phyloP scores from a whole-genome alignment of 2,888 invertebrate species.

The Priapulus caudatus region DNA sequence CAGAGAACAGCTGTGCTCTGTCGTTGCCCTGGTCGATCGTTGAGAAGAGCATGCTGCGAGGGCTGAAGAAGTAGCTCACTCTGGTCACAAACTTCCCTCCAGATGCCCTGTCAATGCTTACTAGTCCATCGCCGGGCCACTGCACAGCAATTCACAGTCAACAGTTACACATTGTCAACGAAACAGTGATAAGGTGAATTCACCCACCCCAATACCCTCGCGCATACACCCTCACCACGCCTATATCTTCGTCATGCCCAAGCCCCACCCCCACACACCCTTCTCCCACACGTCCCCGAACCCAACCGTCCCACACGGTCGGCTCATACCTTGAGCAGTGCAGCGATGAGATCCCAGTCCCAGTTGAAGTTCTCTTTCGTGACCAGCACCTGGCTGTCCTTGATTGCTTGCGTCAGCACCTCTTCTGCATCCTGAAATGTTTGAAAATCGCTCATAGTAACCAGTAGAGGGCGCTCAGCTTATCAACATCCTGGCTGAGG shows the following conservation, averaged over 20 bases:
- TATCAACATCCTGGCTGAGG: too few relatives aligned
- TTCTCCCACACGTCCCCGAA: too few relatives aligned
- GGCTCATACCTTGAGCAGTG: slow-evolving; percentile 59
- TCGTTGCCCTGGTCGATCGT: slow-evolving; percentile 58
- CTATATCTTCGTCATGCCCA: too few relatives aligned
- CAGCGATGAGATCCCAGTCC: slow-evolving; percentile 84
- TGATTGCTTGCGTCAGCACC: slow-evolving; percentile 42
- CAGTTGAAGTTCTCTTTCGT: slow-evolving; percentile 65
- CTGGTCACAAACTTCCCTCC: slow-evolving; percentile 53
- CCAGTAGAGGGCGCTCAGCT: too few relatives aligned
- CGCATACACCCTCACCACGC: too few relatives aligned
- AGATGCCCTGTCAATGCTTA: slow-evolving; percentile 6
- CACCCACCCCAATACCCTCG: too few relatives aligned
- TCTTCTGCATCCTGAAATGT: slow-evolving; percentile 27
- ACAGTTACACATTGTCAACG: too few relatives aligned
- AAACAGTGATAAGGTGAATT: too few relatives aligned
- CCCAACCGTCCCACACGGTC: too few relatives aligned
- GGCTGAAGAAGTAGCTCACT: slow-evolving; percentile 70
- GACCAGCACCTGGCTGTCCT: slow-evolving; percentile 66
- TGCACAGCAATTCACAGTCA: slow-evolving; percentile 26
- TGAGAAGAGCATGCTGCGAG: slow-evolving; percentile 74
- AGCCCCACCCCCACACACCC: too few relatives aligned
- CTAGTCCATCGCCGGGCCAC: slow-evolving; percentile 39
- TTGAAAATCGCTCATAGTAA: too few relatives aligned
- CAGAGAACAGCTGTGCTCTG: slow-evolving; percentile 36